Evolutionary conservation across 1,140 invertebrate species (phyloP), one percentile per base, ranked within the genome.

Genomic region (Caenorhabditis remanei): DNA sequence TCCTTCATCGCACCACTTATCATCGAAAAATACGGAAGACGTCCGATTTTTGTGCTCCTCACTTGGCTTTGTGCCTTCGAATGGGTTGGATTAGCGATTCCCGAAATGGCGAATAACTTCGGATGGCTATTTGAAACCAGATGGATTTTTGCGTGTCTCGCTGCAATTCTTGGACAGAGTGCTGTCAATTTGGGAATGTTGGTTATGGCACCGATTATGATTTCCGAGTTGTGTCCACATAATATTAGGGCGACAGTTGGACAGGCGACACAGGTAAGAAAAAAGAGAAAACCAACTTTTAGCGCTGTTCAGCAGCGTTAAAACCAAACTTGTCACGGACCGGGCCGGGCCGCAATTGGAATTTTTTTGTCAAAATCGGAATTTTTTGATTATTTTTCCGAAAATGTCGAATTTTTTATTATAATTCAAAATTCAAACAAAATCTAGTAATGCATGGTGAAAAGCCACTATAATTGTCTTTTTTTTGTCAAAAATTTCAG

Each of bases 181-280:
- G 87, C 87, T 13, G 46, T 87, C 13, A 87, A 87, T 85, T 67
- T 87, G 43, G 87, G 87, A 6, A 85, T 87, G 24, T 40, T 87
- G 24, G 67, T 87, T 7, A 87, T 87, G 87, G 85, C 82, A 14
- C 87, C 87, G 9, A 87, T 87, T 85, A 61, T 87, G 32, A 75
- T 87, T 41, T 87, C 87, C 16, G 87, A 87, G 48, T 48, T 87
- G 16, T 87, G 87, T 61, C 87, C 87, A 16, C 83, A 85, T 61
- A 85, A 87, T 56, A 87, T 83, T 2, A 32, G 87, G 7, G 87
- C 87, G 2, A 53, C 63, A 11, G 85, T 87, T 24, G 67, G 83
- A 7, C 87, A 85, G 63, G 83, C 46, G 2, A 83, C 79, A 5
- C 79, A 58, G 50, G 50, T 55, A 19, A 48, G 46, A 5, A 75